Evolutionary conservation across 2,113 vertebrate genomes (phyloP).

Genomic region (Platichthys flesus): DNA sequence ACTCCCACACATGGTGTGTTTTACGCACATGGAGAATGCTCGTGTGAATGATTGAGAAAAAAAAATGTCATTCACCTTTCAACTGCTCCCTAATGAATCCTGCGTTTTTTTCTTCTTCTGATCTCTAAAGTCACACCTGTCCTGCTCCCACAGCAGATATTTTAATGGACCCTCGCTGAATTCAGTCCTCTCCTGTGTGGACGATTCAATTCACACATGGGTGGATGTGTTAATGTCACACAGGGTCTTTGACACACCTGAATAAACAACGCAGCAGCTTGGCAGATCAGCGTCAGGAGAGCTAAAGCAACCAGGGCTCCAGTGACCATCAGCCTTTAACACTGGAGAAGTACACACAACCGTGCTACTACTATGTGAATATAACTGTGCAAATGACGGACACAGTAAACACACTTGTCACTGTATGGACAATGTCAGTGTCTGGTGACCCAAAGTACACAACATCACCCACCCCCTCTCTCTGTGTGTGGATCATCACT

Average conservation of each 20-base stretch:
- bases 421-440: conserved; percentile 60
- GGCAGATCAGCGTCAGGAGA: conserved; percentile 34
- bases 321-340: conserved; percentile 14
- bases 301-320: conserved; percentile 21
- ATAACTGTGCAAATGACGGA: conserved; percentile 27
- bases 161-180: conserved; percentile 43
- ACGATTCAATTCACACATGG: conserved; percentile 66
- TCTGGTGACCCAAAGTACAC: conserved; percentile 75
- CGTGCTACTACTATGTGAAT: conserved; percentile 6
- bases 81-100: conserved; percentile 52
- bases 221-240: conserved; percentile 70
- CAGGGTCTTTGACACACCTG: conserved; percentile 67
- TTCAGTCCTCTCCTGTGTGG: conserved; percentile 41
- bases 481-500: conserved; percentile 63
- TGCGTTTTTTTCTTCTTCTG: background rate
- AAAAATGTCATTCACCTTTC: conserved; percentile 65
- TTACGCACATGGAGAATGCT: conserved; percentile 67
- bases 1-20: conserved; percentile 67
- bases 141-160: conserved; percentile 21
- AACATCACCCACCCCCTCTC: conserved; percentile 37
- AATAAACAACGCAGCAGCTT: conserved; percentile 59
- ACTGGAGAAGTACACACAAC: conserved; percentile 8
- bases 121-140: conserved; percentile 56
- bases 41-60: conserved; percentile 68
- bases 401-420: conserved; percentile 54